These are phyloP conservation scores for Leptogaster cylindrica DNA, from an alignment of 2,888 invertebrate species.

Conservation along the genomic window DNA sequence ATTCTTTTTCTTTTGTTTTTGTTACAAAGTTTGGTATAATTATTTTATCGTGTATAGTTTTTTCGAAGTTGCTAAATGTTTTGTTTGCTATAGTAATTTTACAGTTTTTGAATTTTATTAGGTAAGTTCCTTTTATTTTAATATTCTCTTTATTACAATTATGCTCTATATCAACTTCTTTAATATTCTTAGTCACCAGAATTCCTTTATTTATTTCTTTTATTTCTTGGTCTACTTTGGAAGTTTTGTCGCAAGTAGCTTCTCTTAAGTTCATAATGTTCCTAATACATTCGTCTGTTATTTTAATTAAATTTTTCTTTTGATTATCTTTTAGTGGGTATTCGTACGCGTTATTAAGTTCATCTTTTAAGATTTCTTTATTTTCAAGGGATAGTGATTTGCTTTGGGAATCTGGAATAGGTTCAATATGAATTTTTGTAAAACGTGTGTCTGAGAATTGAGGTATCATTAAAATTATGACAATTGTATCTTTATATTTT, in stretches of 20 bases:
- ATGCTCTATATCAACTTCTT: neutral
- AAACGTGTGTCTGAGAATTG: conserved; percentile 9
- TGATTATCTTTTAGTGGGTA: conserved; percentile 1
- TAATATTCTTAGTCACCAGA: neutral
- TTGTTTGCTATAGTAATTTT: neutral
- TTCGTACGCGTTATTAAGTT: neutral
- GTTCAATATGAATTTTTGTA: conserved; percentile 4
- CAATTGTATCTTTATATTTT: conserved; percentile 11
- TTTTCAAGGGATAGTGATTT: neutral
- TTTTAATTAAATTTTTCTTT: neutral
- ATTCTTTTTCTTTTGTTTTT: neutral
- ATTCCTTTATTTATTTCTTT: neutral
- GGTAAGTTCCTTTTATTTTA: neutral
- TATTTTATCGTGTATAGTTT: neutral
- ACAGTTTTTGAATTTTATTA: neutral
- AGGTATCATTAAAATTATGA: conserved; percentile 36
- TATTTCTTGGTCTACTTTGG: neutral
- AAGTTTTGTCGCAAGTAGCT: neutral
- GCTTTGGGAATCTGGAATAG: neutral
- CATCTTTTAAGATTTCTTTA: neutral
- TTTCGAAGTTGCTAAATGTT: neutral
- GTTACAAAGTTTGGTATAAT: neutral
- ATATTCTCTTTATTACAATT: neutral
- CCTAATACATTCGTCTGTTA: neutral
- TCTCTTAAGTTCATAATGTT: conserved; percentile 2